phyloP scores from a whole-genome alignment of 1,140 invertebrate genomes.

The Tetraneura akinire region DNA sequence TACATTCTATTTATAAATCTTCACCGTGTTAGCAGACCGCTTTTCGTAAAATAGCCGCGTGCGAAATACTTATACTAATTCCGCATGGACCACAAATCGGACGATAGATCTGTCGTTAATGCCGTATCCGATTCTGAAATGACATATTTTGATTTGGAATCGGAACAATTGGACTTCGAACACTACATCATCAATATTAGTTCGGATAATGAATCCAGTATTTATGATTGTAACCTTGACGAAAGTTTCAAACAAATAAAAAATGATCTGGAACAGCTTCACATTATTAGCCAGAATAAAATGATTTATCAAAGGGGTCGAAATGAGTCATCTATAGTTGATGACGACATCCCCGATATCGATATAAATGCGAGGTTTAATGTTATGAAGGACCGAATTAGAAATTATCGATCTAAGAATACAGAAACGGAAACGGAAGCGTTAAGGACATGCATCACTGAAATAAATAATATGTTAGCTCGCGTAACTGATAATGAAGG shows the following conservation, averaged over 20 bases:
- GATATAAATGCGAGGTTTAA: conserved; percentile 18
- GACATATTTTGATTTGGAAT: conserved; percentile 8
- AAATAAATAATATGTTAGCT: conserved; percentile 2
- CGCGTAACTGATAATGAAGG: conserved; percentile 19
- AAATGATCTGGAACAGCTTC: background rate
- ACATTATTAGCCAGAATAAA: background rate
- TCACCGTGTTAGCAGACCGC: background rate
- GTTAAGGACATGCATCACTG: conserved; percentile 9
- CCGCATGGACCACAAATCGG: conserved; percentile 1
- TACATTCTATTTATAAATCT: conserved; percentile 39
- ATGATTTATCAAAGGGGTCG: background rate
- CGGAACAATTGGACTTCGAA: conserved; percentile 1
- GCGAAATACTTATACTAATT: background rate
- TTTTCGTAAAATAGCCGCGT: background rate
- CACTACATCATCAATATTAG: background rate
- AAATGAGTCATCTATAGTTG: background rate
- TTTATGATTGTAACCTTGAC: conserved; percentile 8
- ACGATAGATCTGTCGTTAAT: background rate
- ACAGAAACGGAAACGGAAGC: conserved; percentile 32
- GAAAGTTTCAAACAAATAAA: conserved; percentile 22
- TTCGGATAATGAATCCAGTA: background rate
- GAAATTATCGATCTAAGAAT: conserved; percentile 6
- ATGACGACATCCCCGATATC: background rate
- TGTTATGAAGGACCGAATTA: conserved; percentile 17
- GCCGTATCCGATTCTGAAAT: background rate